Conservation (phyloP, 2,888 invertebrate genomes). For the Xanthorhoe spadicearia region DNA sequence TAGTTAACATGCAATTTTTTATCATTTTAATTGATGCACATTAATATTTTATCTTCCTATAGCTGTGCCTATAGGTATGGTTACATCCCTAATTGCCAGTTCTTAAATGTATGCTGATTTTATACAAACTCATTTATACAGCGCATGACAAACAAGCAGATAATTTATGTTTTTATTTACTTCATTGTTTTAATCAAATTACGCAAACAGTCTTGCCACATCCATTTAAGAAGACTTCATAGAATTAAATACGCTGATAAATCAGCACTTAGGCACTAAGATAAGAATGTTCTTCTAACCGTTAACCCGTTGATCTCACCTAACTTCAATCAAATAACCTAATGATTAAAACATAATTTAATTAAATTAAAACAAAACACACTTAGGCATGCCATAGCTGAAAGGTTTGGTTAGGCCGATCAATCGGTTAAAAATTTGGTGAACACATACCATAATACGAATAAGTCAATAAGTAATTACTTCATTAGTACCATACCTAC, state of each 20-base stretch:
- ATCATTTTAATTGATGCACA: not conserved
- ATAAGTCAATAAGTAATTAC: no score
- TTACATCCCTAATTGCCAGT: not conserved
- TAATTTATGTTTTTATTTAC: conserved; percentile 24
- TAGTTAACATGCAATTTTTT: not conserved
- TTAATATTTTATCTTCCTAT: no score
- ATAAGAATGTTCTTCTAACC: conserved; percentile 27
- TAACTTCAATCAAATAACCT: conserved; percentile 7
- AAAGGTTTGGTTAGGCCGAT: no score
- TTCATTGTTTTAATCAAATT: conserved; percentile 28
- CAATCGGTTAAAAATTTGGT: not conserved
- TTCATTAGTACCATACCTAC: no score
- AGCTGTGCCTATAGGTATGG: no score
- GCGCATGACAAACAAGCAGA: conserved; percentile 19
- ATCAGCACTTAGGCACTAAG: conserved; percentile 6
- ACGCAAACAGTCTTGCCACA: conserved; percentile 14
- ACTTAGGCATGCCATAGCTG: no score
- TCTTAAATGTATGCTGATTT: not conserved
- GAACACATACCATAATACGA: not conserved
- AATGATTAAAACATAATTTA: not conserved
- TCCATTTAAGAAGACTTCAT: not conserved
- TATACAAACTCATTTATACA: not conserved
- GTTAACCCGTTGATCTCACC: conserved; percentile 33
- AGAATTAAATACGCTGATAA: conserved; percentile 14
- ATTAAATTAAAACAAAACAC: not conserved